A percentile compares a stretch with the other conserved stretches of the same genome.
Evolutionary conservation across 2,888 invertebrate species (phyloP).

Genomic region (Alloscopus bannaensis): DNA sequence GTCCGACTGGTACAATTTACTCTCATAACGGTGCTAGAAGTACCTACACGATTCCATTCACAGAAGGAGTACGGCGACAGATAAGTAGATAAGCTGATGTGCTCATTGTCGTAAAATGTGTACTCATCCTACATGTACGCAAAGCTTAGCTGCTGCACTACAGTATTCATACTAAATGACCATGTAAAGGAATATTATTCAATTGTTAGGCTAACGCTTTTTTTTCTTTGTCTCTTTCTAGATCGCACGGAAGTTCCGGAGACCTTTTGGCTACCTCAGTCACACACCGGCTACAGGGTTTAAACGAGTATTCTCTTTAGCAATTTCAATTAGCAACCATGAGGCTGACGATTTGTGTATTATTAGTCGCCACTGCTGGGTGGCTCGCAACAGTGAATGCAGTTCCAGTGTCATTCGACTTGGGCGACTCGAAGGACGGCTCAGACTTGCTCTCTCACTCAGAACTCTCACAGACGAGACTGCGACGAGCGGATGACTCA

Average conservation of each 20-base stretch:
- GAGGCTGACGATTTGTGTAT: slow-evolving; percentile 67
- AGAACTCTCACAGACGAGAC: slow-evolving; percentile 69
- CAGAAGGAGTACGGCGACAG: too few relatives aligned
- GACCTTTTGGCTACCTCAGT: not conserved
- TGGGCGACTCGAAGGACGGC: slow-evolving; percentile 67
- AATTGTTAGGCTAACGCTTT: too few relatives aligned
- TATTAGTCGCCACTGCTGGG: slow-evolving; percentile 61
- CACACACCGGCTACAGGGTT: slow-evolving; percentile 21
- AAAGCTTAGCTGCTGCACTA: too few relatives aligned
- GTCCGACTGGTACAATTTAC: too few relatives aligned
- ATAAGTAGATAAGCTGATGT: too few relatives aligned
- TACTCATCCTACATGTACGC: too few relatives aligned
- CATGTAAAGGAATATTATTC: too few relatives aligned
- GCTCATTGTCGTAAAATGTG: too few relatives aligned
- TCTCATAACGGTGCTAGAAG: too few relatives aligned
- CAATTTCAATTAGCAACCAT: slow-evolving; percentile 48
- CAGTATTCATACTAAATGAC: too few relatives aligned
- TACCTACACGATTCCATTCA: too few relatives aligned
- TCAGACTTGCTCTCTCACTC: slow-evolving; percentile 72
- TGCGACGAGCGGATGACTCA: slow-evolving; percentile 69
- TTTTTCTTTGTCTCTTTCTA: not conserved
- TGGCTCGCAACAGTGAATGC: slow-evolving; percentile 56
- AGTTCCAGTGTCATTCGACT: slow-evolving; percentile 71
- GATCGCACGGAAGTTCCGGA: slow-evolving; percentile 3
- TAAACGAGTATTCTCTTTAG: too few relatives aligned